Evolutionary conservation across 2,113 vertebrate genomes (phyloP).

Genomic region (Gadus macrocephalus): DNA sequence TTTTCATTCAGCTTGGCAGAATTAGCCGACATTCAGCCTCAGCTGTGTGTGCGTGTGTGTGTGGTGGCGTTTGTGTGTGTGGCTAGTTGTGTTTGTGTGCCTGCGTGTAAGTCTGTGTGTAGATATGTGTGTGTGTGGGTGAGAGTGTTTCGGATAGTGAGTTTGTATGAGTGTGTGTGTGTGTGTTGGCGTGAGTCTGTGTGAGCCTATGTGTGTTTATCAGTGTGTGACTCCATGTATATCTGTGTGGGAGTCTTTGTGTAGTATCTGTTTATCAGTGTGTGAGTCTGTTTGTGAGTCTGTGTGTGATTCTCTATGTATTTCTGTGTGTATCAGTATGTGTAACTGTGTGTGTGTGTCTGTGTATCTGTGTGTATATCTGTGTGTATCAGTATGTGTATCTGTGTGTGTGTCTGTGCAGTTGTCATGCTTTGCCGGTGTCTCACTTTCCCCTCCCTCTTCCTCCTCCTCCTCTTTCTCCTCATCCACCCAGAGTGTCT

Average conservation of each 20-base stretch:
- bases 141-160: neutral
- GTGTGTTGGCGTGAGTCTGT: no score
- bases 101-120: no score
- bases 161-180: neutral
- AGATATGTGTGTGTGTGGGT: neutral
- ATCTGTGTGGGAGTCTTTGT: no score
- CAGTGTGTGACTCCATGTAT: no score
- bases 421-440: neutral
- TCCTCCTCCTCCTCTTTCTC: no score
- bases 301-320: neutral
- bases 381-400: neutral
- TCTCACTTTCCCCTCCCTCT: no score
- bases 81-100: neutral
- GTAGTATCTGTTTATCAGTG: no score
- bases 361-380: slow-evolving; percentile 10
- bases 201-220: no score
- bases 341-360: neutral
- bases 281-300: neutral
- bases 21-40: slow-evolving; percentile 46
- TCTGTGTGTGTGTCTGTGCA: neutral
- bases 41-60: neutral
- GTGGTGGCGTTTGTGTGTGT: neutral
- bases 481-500: no score
- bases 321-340: neutral
- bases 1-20: slow-evolving; percentile 59